These are phyloP conservation scores for Mylabris sibirica DNA, from an alignment of 2,888 invertebrate genomes.

Conservation along the genomic window DNA sequence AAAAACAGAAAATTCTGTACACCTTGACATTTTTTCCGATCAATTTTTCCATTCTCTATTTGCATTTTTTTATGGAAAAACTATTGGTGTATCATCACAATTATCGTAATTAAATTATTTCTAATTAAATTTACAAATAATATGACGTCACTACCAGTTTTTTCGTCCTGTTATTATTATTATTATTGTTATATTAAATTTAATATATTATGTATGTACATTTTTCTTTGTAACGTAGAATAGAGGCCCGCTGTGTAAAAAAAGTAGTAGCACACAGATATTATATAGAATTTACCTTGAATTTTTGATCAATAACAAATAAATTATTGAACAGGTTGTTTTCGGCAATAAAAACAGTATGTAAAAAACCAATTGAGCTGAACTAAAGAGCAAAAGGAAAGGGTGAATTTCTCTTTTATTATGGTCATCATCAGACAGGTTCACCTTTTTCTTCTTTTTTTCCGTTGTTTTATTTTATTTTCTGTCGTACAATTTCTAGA, in stretches of 20 bases:
- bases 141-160: not conserved
- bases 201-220: not conserved
- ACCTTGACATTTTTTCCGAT: slow-evolving; percentile 8
- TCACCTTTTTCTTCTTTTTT: not conserved
- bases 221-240: not conserved
- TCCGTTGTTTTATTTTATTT: too few species aligned
- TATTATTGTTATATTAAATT: not conserved
- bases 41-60: not conserved
- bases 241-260: not conserved
- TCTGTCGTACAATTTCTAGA: not conserved
- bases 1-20: not conserved
- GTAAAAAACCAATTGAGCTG: not conserved
- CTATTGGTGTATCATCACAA: not conserved
- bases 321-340: slow-evolving; percentile 2
- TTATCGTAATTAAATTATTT: not conserved
- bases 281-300: not conserved
- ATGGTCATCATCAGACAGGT: not conserved
- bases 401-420: not conserved
- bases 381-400: not conserved
- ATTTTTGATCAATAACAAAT: not conserved
- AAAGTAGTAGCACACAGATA: not conserved
- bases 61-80: not conserved
- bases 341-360: not conserved
- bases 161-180: too few species aligned
- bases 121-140: not conserved